phyloP scores from a whole-genome alignment of 1,140 invertebrate genomes.

The Euura lappo region DNA sequence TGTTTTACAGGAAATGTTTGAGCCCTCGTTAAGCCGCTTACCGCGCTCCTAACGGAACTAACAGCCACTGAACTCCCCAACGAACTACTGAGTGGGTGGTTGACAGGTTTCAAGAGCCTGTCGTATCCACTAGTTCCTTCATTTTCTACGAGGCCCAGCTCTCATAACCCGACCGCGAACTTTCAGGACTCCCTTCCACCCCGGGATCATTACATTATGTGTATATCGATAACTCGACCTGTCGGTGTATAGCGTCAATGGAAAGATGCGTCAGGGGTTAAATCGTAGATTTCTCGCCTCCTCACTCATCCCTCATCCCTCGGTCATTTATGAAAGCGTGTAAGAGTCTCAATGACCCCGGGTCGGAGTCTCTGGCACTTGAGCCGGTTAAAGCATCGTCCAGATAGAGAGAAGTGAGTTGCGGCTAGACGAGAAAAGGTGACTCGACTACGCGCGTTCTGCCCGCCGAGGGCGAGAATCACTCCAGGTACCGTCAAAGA shows the following conservation, averaged over 20 bases:
- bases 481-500: conserved; percentile 52
- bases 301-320: no score
- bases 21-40: conserved; percentile 2
- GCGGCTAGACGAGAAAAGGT: not conserved
- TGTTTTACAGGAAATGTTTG: not conserved
- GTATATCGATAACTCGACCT: no score
- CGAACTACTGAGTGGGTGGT: not conserved
- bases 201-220: no score
- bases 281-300: no score
- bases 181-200: no score
- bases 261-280: no score
- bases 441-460: not conserved
- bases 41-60: not conserved
- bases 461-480: conserved; percentile 42
- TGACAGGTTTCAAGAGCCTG: not conserved
- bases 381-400: conserved; percentile 1
- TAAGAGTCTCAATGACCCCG: not conserved
- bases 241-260: no score
- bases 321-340: not conserved
- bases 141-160: not conserved
- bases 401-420: not conserved
- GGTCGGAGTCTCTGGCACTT: not conserved
- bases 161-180: no score
- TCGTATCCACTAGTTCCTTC: not conserved
- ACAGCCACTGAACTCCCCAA: not conserved